Base-by-base conservation (phyloP, 1,140 invertebrate genomes). In the Musca vetustissima region DNA sequence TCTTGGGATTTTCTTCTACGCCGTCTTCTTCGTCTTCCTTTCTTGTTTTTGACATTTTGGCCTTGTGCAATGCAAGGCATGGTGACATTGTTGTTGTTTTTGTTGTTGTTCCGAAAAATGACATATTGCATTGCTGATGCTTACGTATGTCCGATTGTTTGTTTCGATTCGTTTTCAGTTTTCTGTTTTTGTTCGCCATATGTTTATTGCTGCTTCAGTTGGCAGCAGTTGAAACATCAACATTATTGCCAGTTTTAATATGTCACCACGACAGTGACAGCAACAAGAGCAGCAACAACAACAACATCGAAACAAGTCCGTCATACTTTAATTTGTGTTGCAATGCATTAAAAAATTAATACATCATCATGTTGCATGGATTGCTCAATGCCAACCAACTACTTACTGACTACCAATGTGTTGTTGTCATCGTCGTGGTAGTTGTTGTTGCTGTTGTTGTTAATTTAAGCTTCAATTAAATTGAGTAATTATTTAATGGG, bases 341-440 rank as follows among this genome's bases (percentile, higher is more conserved):
- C 57, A 61, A 17, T 61, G 57, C 57, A 61, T 61, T 61, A 61
- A 61, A 43, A 61, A 61, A 61, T 61, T 61, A 61, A 61, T 61
- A 36, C 57, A 61, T 61, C 57, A 61, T 61, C 49, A 52, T 22
- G 7, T 52, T 22, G 7, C 36, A 11, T 11, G 4, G 7, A 32
- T 43, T 9, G 36, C 36, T 43, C 36, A 9, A 13, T 43, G 36
- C 11, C 6, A 8, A 43, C 6, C 36, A 11, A 43, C n/a, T n/a
- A n/a, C n/a, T n/a, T n/a, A n/a, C 36, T 9, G 36, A 7, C 6
- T 43, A 3, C 36, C 36, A 43, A 9, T 9, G 36, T 3, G 8
- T 43, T 43, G 36, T 13, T 43, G 36, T 32, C 9, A 3, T 32
- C 9, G 28, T 43, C 13, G 36, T 13, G 6, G 36, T 43, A 43